Base-by-base conservation (phyloP, 92 coral and sea anemone species). In the Zoanthus gigantus region DNA sequence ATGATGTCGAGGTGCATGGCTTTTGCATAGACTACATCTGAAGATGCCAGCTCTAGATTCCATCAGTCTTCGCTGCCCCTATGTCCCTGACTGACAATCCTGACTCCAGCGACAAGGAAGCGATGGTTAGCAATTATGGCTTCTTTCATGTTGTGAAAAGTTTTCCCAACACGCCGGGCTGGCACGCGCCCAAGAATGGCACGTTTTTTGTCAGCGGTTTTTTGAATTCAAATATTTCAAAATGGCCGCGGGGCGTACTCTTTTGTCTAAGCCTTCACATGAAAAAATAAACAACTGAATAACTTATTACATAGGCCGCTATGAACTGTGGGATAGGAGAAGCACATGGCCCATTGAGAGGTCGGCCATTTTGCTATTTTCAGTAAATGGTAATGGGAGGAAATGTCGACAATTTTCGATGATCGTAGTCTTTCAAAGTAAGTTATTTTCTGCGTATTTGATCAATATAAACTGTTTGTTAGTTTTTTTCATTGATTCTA, bases 151-250 rank as follows among this genome's bases (percentile, higher is more conserved):
- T n/a, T n/a, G n/a, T n/a, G n/a, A n/a, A n/a, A n/a, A n/a, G n/a
- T n/a, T n/a, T n/a, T n/a, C n/a, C n/a, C n/a, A n/a, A n/a, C 54
- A 50, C 85, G 85, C 85, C 85, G 47, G 85, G 85, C 85, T 80
- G 74, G 85, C 47, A 17, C 57, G 73, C 74, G 85, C 54, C 85
- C 85, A 58, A 67, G 74, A 83, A 66, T 83, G 87, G 77, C 87
- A 83, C 52, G 87, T 83, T 67, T 83, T 66, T 63, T 83, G 87
- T 83, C 87, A 83, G 87, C 87, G 8, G 87, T 83, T 52, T 67
- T 83, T 67, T 42, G 31, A 44, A 45, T 66, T 14, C 66, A 37
- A 83, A 66, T 58, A 83, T 67, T 83, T 83, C 77, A 83, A 83
- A 83, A 83, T 83, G 75, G 87, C 87, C 87, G 87, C 66, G 66